Conservation (phyloP, 1,140 invertebrate genomes). For the Pseudomyrmex cubaensis region DNA sequence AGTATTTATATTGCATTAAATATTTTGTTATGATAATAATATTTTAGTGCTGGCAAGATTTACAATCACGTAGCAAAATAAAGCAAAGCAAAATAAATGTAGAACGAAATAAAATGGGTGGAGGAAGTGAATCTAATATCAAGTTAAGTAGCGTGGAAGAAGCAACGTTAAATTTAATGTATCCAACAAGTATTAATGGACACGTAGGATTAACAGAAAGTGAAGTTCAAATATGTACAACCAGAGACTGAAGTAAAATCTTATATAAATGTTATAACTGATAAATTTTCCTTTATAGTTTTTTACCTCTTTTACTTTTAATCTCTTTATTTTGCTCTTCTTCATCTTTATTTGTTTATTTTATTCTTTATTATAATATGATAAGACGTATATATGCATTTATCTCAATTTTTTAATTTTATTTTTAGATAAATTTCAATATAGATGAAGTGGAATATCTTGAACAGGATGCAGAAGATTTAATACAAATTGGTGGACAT, state of each 20-base stretch:
- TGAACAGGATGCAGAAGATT: neutral
- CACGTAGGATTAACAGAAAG: neutral
- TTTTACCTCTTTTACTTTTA: neutral
- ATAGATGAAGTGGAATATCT: neutral
- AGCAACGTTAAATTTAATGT: conserved; percentile 6
- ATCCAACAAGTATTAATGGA: conserved; percentile 1
- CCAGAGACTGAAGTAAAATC: conserved; percentile 5
- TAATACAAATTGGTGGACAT: neutral
- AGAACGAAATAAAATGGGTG: neutral
- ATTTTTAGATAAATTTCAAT: neutral
- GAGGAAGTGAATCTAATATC: neutral
- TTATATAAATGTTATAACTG: neutral
- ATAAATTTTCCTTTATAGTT: neutral
- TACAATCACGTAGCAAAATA: neutral
- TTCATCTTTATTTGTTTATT: neutral
- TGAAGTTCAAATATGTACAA: conserved; percentile 17
- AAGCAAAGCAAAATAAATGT: conserved; percentile 22
- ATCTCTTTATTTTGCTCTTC: neutral
- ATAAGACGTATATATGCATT: neutral
- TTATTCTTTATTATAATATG: neutral
- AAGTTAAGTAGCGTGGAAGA: neutral
- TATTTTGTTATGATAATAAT: neutral
- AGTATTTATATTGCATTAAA: neutral
- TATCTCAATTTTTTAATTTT: neutral
- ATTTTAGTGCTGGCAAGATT: conserved; percentile 12